Evolutionary conservation across 2,113 vertebrate species (phyloP).

Genomic region (Sylvia atricapilla): DNA sequence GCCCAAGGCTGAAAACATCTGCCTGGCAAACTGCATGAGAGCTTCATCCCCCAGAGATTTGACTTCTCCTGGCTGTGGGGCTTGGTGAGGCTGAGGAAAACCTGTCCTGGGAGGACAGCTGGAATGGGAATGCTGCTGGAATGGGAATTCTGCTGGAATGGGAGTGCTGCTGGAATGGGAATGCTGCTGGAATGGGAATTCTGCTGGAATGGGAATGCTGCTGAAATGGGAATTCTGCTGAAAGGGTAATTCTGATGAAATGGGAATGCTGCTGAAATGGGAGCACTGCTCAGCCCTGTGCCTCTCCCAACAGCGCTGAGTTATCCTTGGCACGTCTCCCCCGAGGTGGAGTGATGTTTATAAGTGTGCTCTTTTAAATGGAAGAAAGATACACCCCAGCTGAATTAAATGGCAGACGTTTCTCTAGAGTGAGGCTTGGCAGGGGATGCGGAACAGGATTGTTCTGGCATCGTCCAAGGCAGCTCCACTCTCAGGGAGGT

Average conservation of each 20-base stretch:
- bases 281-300: not conserved
- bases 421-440: not conserved
- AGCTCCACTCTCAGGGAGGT: not conserved
- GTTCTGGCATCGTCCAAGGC: not conserved
- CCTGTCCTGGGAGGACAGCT: not conserved
- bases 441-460: not conserved
- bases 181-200: fast-evolving
- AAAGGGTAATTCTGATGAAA: not conserved
- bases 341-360: not conserved
- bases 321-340: not conserved
- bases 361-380: not conserved
- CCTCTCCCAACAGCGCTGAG: not conserved
- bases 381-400: not conserved
- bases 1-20: not conserved
- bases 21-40: not conserved
- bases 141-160: fast-evolving
- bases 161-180: not conserved
- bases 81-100: not conserved
- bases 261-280: not conserved
- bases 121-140: not conserved
- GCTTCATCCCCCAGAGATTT: not conserved
- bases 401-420: not conserved
- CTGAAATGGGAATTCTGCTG: not conserved
- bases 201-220: not conserved
- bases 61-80: not conserved